Conservation (phyloP, 53 echinoderm and acorn worm genomes). For the Patiria pectinifera region DNA sequence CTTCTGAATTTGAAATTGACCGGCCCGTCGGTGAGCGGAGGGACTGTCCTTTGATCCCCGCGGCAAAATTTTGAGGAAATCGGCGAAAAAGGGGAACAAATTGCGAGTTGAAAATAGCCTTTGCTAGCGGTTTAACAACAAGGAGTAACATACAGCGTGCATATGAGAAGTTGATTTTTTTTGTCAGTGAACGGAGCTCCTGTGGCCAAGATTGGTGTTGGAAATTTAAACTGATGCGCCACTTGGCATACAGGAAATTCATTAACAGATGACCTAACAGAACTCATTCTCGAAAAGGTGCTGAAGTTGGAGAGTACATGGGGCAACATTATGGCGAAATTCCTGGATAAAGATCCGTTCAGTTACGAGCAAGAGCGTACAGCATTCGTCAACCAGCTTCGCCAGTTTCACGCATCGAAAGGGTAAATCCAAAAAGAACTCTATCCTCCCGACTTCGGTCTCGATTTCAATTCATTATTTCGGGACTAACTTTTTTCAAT, state of each 20-base stretch:
- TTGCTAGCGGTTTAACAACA: slow-evolving; percentile 72
- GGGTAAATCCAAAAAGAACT: slow-evolving; percentile 60
- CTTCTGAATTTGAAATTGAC: slow-evolving; percentile 94
- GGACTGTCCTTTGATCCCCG: slow-evolving; percentile 70
- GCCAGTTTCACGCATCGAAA: slow-evolving; percentile 83
- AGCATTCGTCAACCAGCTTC: slow-evolving; percentile 87
- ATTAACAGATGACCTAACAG: slow-evolving; percentile 99
- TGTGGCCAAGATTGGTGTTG: slow-evolving; percentile 70
- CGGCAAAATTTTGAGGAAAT: slow-evolving; percentile 66
- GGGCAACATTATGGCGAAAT: slow-evolving; percentile 94
- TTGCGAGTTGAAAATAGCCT: slow-evolving; percentile 66
- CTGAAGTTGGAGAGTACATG: slow-evolving; percentile 79
- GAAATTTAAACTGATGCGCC: slow-evolving; percentile 97
- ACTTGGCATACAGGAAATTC: slow-evolving; percentile 94
- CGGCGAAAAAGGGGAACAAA: slow-evolving; percentile 69
- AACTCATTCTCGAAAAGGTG: slow-evolving; percentile 80
- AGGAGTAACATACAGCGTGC: slow-evolving; percentile 77
- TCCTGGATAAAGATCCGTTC: slow-evolving; percentile 98
- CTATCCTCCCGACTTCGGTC: background rate
- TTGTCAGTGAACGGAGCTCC: slow-evolving; percentile 79
- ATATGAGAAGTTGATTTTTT: slow-evolving; percentile 61
- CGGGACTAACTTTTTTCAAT: slow-evolving; percentile 48
- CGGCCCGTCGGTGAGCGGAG: slow-evolving; percentile 83
- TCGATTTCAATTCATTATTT: slow-evolving; percentile 37
- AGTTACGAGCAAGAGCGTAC: slow-evolving; percentile 89